A percentile compares a stretch with the other conserved stretches of the same genome.
Evolutionary conservation across 2,113 vertebrate genomes (phyloP).

Genomic region (Nyctibius bracteatus): DNA sequence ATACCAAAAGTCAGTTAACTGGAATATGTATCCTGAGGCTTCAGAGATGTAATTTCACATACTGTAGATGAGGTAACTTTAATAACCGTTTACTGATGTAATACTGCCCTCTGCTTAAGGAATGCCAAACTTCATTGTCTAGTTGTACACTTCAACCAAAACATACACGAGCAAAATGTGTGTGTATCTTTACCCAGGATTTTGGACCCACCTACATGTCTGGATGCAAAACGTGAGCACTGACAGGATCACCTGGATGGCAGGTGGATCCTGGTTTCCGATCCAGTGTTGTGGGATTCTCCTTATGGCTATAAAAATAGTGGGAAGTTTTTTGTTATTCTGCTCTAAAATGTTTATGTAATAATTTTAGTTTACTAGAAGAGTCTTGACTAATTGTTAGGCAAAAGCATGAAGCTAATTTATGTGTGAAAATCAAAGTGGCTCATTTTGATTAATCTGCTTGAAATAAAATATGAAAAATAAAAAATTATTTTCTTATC

Average conservation of each 20-base stretch:
- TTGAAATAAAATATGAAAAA: background rate
- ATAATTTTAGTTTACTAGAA: background rate
- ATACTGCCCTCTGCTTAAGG: slow-evolving; percentile 51
- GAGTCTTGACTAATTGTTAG: background rate
- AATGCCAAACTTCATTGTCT: slow-evolving; percentile 41
- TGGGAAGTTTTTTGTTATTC: background rate
- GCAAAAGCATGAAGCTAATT: background rate
- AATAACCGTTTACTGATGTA: slow-evolving; percentile 33
- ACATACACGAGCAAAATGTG: background rate
- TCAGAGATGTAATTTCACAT: background rate
- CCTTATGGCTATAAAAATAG: background rate
- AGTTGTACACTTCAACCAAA: background rate
- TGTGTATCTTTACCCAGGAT: background rate
- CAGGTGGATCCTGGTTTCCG: background rate
- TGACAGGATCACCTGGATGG: background rate
- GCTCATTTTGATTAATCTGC: background rate
- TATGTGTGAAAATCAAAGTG: background rate
- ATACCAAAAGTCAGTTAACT: background rate
- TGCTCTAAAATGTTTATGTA: background rate
- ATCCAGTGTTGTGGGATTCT: background rate
- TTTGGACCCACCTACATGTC: background rate
- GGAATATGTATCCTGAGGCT: background rate
- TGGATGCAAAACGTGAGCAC: background rate
- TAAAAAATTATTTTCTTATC: background rate
- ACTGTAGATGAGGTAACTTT: background rate